These are phyloP conservation scores for Cyprinodon diabolis DNA, from an alignment of 2,797 vertebrate species.

Conservation along the genomic window DNA sequence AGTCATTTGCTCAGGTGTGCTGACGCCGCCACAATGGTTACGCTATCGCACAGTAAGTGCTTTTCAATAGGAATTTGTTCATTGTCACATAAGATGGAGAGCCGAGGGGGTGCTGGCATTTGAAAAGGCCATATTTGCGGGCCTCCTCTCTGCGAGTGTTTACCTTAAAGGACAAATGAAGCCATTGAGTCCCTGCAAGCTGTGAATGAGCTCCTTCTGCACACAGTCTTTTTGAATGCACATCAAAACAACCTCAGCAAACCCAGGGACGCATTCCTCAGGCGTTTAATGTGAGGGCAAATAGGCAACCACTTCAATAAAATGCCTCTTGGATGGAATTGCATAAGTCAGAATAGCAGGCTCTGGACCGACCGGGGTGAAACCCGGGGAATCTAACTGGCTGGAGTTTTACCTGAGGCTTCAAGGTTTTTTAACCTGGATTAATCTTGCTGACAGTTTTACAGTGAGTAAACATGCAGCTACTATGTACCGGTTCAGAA, in stretches of 20 bases:
- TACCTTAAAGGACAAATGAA: conserved; percentile 83
- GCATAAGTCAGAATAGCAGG: conserved; percentile 68
- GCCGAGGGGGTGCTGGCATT: conserved; percentile 71
- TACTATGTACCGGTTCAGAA: conserved; percentile 40
- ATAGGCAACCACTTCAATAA: conserved; percentile 84
- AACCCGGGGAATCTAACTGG: conserved; percentile 45
- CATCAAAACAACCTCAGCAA: conserved; percentile 83
- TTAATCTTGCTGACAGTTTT: conserved; percentile 65
- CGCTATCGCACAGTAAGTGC: conserved; percentile 75
- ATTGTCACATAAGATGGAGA: conserved; percentile 81
- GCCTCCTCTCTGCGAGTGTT: conserved; percentile 79
- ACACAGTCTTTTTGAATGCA: conserved; percentile 77
- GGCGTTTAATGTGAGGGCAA: conserved; percentile 81
- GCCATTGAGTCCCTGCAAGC: conserved; percentile 77
- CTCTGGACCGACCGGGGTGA: conserved; percentile 34
- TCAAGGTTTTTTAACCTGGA: conserved; percentile 43
- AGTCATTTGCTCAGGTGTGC: conserved; percentile 77
- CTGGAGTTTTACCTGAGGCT: conserved; percentile 57
- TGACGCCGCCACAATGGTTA: conserved; percentile 63
- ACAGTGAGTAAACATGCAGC: conserved; percentile 32
- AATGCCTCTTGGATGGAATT: conserved; percentile 77
- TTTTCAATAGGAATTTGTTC: conserved; percentile 80
- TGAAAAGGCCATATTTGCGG: conserved; percentile 80
- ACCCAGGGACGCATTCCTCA: conserved; percentile 79
- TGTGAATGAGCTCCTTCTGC: conserved; percentile 84